Evolutionary conservation across 2,113 vertebrate species (phyloP), one percentile per base, ranked within the genome.

Genomic region (Istiophorus platypterus): DNA sequence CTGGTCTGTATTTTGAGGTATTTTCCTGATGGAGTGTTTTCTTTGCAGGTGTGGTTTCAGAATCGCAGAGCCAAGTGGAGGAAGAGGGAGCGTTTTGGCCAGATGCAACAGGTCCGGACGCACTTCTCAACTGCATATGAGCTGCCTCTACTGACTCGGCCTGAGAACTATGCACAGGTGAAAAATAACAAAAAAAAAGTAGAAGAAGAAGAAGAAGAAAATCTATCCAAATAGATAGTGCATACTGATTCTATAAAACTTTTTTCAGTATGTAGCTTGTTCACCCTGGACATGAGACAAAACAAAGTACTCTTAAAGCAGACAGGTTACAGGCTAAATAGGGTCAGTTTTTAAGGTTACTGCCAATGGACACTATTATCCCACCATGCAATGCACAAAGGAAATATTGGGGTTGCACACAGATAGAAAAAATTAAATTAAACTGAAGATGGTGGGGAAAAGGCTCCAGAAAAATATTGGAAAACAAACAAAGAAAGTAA

Each of bases 101-200:
- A 99, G 93, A 99, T 99, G 97, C 98, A 99, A 86, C 98, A 99
- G 93, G 98, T 99, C 69, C 96, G 97, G 59, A 98, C 97, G 11
- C 98, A 99, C 89, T 99, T 99, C 93, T 97, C 98, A 56, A 96
- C 97, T 0, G 96, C 97, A 76, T 99, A 99, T 0, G 97, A 99
- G 91, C 92, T 99, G 86, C 97, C 98, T 12, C 94, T 99, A 54
- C 96, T 99, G 81, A 96, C 97, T 39, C 93, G 98, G 27, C 97
- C 97, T 0, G 98, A 99, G 92, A 99, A 97, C 92, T 99, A 99
- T 0, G 97, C 97, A 85, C 98, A 99, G 97, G 97, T 98, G 91
- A 85, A 45, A 51, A 12, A 71, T 49, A 26, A 62, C 1, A 69
- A 7, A 39, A 34, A 39, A 20, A 26, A 27, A n/a, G n/a, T n/a